These are phyloP conservation scores for Fratercula arctica DNA, from an alignment of 2,797 vertebrate genomes.

Conservation along the genomic window DNA sequence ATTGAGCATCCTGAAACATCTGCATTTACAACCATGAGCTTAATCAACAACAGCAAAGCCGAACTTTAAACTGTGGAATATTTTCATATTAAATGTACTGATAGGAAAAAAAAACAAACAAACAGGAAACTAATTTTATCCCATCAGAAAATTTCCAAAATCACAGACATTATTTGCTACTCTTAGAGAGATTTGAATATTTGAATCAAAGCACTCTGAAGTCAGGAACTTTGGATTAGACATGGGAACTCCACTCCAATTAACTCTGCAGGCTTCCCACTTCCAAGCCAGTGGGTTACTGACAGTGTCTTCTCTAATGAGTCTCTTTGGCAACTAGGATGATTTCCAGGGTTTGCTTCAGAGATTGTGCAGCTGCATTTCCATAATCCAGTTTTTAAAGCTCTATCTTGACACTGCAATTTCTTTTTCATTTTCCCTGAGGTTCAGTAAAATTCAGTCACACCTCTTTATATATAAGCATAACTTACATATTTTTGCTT, in stretches of 20 bases:
- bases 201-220: neutral
- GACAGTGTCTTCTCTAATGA: neutral
- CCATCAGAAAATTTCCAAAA: neutral
- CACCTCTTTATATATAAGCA: neutral
- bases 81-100: neutral
- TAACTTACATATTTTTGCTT: conserved; percentile 29
- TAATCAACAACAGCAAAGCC: neutral
- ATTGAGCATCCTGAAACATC: neutral
- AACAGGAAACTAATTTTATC: neutral
- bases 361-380: conserved; percentile 26
- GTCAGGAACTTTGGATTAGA: neutral
- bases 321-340: neutral
- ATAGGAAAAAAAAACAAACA: neutral
- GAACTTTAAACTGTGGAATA: neutral
- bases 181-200: neutral
- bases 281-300: neutral
- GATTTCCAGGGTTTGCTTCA: conserved; percentile 3
- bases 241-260: neutral
- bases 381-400: neutral
- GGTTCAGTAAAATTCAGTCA: conserved; percentile 31
- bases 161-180: neutral
- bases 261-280: neutral
- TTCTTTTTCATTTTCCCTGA: conserved; percentile 6
- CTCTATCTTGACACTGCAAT: neutral
- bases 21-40: neutral